A percentile compares a stretch with the other conserved stretches of the same genome.
Conservation (phyloP, 1,140 invertebrate species). For the Panulirus ornatus region DNA sequence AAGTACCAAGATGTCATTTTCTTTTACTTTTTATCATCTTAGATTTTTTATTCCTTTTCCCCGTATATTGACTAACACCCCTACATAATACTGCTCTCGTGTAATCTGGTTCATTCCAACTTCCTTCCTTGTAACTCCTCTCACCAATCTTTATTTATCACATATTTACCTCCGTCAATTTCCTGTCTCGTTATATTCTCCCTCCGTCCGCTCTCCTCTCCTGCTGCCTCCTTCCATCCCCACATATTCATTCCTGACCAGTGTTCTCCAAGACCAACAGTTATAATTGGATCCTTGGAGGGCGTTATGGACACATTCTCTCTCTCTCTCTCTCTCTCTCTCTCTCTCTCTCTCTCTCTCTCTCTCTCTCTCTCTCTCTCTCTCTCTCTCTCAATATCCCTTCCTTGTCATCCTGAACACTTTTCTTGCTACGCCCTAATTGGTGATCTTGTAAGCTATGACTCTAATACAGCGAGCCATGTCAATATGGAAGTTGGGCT, state of each 20-base stretch:
- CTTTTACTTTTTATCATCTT: too few relatives aligned
- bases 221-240: too few relatives aligned
- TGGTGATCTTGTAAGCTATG: not conserved
- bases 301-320: not conserved
- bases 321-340: not conserved
- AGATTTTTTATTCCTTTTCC: too few relatives aligned
- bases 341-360: too few relatives aligned
- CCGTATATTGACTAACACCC: too few relatives aligned
- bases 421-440: not conserved
- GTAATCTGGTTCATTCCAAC: too few relatives aligned
- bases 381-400: not conserved
- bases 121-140: not conserved
- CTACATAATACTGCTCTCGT: too few relatives aligned
- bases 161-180: not conserved
- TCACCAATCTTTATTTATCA: not conserved
- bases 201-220: too few relatives aligned
- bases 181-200: not conserved
- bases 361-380: not conserved
- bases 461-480: not conserved
- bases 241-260: too few relatives aligned
- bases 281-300: too few relatives aligned
- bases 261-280: too few relatives aligned
- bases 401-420: not conserved
- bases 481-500: conserved; percentile 14
- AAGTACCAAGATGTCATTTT: too few relatives aligned